These are phyloP conservation scores for Chouioia cunea DNA, from an alignment of 2,888 invertebrate genomes.

Conservation along the genomic window DNA sequence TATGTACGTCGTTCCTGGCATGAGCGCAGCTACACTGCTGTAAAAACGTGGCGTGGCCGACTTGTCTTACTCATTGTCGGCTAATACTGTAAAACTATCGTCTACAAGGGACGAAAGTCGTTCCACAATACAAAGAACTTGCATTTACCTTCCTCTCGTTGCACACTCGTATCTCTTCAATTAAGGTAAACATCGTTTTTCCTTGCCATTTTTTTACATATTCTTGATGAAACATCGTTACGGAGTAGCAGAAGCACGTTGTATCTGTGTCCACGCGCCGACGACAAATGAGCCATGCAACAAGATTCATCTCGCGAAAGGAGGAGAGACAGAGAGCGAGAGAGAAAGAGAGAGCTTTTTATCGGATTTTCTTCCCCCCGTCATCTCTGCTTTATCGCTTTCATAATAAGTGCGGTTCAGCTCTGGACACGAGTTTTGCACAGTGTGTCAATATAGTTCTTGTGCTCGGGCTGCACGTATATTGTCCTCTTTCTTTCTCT, in stretches of 20 bases:
- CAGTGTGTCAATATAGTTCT: conserved; percentile 23
- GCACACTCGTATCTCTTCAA: no score
- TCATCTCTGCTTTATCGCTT: conserved; percentile 1
- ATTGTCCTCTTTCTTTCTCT: no score
- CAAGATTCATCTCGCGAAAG: background rate
- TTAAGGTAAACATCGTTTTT: background rate
- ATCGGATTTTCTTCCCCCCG: background rate
- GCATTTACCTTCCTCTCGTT: background rate
- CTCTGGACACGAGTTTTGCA: background rate
- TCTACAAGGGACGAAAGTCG: background rate
- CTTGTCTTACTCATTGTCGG: background rate
- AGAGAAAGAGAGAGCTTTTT: background rate
- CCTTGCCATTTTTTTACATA: background rate
- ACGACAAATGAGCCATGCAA: conserved; percentile 16
- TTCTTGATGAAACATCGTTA: background rate
- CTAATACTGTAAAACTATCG: background rate
- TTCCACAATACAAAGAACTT: background rate
- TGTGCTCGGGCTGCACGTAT: background rate
- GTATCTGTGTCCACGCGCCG: conserved; percentile 5
- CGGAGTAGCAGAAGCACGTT: background rate
- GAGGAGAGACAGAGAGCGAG: no score
- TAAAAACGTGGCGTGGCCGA: conserved; percentile 39
- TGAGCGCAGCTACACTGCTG: conserved; percentile 6
- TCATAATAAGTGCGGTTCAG: background rate
- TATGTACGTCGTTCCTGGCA: background rate